Base-by-base conservation (phyloP, 2,888 invertebrate species). In the Ormyrus nitidulus region DNA sequence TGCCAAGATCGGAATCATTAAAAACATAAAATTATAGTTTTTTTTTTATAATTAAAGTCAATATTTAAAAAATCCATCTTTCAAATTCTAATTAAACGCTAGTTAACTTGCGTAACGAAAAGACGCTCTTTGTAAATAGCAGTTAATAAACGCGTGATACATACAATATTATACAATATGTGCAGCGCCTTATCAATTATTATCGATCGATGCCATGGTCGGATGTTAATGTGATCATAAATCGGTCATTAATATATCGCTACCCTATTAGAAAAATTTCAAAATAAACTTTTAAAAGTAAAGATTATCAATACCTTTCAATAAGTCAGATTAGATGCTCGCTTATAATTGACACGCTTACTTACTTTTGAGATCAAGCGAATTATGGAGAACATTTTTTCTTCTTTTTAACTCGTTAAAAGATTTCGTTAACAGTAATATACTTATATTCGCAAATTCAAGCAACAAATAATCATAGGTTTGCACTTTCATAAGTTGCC, bases 91-190 rank as follows among this genome's bases (percentile, higher is more conserved):
- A 59, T 6, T 59, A 19, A 56, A 10, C 13, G n/a, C 59, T 34
- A 34, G 34, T 8, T 59, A 59, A 34, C 9, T 46, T 54, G 6
- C 68, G 13, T 5, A 68, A 77, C 70, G 65, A 66, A 74, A 81
- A 81, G 66, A 77, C 64, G 51, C 65, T 81, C 54, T 65, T 74
- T 64, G 11, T 53, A 77, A 61, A 70, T 34, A 81, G 54, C 54
- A 61, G 69, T 11, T 77, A 61, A 71, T 62, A 51, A 70, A 66
- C 83, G 85, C 83, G 85, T 88, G 89, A 87, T 77, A 88, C 88
- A 87, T 87, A 89, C 88, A 89, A 87, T 87, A 88, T 88, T 85
- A 88, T 89, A 89, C 88, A 89, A 73, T 81, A 81, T 71, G 74
- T 78, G 85, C 86, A 86, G 86, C 85, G 81, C 84, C 53, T 86